Conservation (phyloP, 2,113 vertebrate genomes). For the Chelonoidis abingdonii region DNA sequence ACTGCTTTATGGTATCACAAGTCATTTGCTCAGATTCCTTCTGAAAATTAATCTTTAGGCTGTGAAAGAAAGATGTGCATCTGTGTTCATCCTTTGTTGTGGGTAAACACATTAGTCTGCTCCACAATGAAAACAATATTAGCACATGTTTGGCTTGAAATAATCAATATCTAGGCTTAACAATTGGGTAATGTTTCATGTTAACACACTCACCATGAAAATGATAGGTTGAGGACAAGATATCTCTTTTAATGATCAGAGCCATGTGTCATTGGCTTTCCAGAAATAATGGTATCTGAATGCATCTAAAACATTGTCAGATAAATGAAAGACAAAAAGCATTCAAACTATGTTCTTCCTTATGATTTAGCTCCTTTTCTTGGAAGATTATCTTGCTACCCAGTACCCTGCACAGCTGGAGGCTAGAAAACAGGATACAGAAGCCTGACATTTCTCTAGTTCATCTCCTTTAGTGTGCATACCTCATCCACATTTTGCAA, state of each 20-base stretch:
- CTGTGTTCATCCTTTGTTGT: slow-evolving; percentile 56
- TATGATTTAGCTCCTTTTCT: slow-evolving; percentile 31
- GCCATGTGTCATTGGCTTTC: slow-evolving; percentile 30
- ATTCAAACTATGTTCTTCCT: slow-evolving; percentile 7
- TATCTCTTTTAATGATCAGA: slow-evolving; percentile 73
- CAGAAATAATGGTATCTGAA: slow-evolving; percentile 39
- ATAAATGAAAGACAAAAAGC: slow-evolving; percentile 11
- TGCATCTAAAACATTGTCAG: slow-evolving; percentile 3
- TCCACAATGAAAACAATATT: slow-evolving; percentile 56
- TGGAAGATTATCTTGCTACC: background rate
- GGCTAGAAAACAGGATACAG: background rate
- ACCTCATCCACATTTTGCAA: background rate
- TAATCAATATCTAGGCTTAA: slow-evolving; percentile 72
- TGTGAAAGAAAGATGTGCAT: slow-evolving; percentile 53
- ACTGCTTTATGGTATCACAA: background rate
- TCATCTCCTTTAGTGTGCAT: background rate
- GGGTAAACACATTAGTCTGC: slow-evolving; percentile 47
- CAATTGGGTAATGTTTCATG: slow-evolving; percentile 54
- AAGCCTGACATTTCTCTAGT: background rate
- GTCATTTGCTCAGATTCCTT: slow-evolving; percentile 23
- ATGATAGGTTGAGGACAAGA: slow-evolving; percentile 46
- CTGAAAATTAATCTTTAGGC: slow-evolving; percentile 60
- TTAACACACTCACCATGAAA: slow-evolving; percentile 58
- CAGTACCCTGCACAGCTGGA: background rate
- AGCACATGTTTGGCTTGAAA: slow-evolving; percentile 50